Base-by-base conservation (phyloP, 2,113 vertebrate genomes). In the Notiomystis cincta region DNA sequence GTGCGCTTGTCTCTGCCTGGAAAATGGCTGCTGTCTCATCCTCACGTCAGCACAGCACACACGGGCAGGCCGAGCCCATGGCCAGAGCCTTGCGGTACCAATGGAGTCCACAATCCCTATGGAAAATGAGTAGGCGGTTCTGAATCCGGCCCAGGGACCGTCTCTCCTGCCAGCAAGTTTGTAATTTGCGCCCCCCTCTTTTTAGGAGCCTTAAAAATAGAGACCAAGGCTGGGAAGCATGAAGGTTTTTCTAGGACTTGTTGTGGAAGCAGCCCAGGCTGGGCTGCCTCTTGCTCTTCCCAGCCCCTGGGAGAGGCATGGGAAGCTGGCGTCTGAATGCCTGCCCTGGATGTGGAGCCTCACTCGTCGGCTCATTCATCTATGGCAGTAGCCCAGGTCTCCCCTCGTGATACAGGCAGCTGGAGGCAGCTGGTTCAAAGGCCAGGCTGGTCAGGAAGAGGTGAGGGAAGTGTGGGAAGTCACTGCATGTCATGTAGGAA, bases 361-460 rank as follows among this genome's bases (percentile, higher is more conserved):
- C 77, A 57, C 89, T 92, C 31, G 0, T 91, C 64, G 3, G 64
- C 65, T 94, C 16, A 2, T 89, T 64, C 81, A 23, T 75, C 40
- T 53, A 15, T 18, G 17, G 51, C 37, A 2, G 47, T 47, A 90
- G 58, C 93, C 73, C 79, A 42, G 86, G 69, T 89, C 93, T 87
- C 37, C 35, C 69, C 56, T 78, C 3, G 22, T 88, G 86, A 92
- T 81, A 60, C 57, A n/a, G 80, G 81, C 94, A 95, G 91, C 83
- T 94, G 95, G 71, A 92, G 66, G 66, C 88, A 89, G 70, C 21
- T 4, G 7, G 85, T 88, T 90, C 96, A 96, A 88, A 94, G 95
- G 90, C 75, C 75, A n/a, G 67, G 67, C 90, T 88, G 90, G 64
- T 67, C 96, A 94, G 95, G 96, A 97, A 96, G 79, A 94, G 47